Conservation (phyloP, 2,797 vertebrate species). For the Hozukius guyotensis region DNA sequence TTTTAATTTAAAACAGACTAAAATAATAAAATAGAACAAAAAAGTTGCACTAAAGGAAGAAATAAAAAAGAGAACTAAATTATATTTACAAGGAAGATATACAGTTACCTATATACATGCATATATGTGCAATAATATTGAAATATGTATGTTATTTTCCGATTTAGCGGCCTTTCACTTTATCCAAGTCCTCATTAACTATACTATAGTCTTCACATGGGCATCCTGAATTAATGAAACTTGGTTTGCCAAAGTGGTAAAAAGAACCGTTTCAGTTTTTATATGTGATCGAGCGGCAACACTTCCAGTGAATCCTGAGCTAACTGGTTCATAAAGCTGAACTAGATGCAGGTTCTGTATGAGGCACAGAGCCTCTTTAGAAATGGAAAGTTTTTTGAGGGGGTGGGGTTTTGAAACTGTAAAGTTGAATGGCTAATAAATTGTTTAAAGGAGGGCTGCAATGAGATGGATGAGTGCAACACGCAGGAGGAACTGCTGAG, state of each 20-base stretch:
- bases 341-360: neutral
- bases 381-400: slow-evolving; percentile 19
- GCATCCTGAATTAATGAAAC: neutral
- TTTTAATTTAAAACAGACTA: neutral
- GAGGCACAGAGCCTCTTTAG: neutral
- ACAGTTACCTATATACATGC: neutral
- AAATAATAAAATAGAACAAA: neutral
- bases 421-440: slow-evolving; percentile 25
- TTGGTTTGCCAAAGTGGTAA: neutral
- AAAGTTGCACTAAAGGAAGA: neutral
- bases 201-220: neutral
- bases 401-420: slow-evolving; percentile 6
- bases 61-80: neutral
- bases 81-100: neutral
- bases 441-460: slow-evolving; percentile 33
- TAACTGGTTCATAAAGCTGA: neutral
- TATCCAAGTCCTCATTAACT: neutral
- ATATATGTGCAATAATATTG: neutral
- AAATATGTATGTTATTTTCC: neutral
- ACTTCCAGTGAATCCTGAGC: neutral
- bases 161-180: neutral
- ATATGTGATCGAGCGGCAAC: neutral
- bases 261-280: neutral
- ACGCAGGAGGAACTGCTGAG: slow-evolving; percentile 38
- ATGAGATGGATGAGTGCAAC: slow-evolving; percentile 41